These are phyloP conservation scores for Pollachius pollachius DNA, from an alignment of 2,113 vertebrate species.

Conservation along the genomic window DNA sequence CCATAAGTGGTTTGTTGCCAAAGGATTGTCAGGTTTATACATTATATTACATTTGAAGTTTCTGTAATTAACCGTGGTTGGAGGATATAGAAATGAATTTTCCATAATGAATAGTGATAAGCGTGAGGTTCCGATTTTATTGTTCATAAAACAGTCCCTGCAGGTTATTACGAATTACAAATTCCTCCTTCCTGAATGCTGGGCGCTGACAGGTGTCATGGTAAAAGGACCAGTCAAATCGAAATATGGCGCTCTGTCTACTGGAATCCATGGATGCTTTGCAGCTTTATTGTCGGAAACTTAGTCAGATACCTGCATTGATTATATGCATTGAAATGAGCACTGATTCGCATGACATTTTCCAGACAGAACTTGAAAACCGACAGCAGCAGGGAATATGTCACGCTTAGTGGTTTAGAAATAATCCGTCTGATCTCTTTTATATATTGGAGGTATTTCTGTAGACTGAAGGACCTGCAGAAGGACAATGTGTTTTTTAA, in stretches of 20 bases:
- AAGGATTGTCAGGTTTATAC: too few species aligned
- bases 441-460: slow-evolving; percentile 6
- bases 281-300: not conserved
- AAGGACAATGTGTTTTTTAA: too few species aligned
- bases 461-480: slow-evolving; percentile 3
- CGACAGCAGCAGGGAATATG: slow-evolving; percentile 10
- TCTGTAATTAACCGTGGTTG: too few species aligned
- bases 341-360: too few species aligned
- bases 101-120: too few species aligned
- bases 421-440: slow-evolving; percentile 8
- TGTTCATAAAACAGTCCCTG: too few species aligned
- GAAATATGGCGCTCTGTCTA: not conserved
- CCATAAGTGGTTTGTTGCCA: too few species aligned
- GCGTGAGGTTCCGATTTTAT: too few species aligned
- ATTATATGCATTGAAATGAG: not conserved
- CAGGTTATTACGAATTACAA: too few species aligned
- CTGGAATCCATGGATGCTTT: not conserved
- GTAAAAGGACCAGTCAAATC: slow-evolving; percentile 10
- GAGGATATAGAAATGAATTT: too few species aligned
- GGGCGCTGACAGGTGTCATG: not conserved
- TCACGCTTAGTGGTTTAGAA: not conserved
- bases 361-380: not conserved
- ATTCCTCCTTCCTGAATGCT: too few species aligned
- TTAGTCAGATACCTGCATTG: not conserved
- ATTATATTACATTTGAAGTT: too few species aligned